Evolutionary conservation across 2,113 vertebrate genomes (phyloP).

Genomic region (Crotophaga sulcirostris): DNA sequence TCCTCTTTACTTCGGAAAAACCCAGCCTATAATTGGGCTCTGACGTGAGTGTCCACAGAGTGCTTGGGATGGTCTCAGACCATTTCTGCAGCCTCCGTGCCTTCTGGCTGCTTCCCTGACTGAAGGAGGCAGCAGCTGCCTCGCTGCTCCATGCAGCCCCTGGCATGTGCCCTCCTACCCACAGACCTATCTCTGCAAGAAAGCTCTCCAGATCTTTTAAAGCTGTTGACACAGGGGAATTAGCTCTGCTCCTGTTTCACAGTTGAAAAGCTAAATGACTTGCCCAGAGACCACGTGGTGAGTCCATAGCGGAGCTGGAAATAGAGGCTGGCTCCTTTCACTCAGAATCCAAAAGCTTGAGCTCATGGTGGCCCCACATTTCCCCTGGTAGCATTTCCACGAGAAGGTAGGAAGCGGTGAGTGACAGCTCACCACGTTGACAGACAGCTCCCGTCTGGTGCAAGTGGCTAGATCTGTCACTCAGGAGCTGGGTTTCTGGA

Average conservation of each 20-base stretch:
- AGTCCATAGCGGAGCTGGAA: constrained; percentile 18
- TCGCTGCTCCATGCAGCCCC: not conserved
- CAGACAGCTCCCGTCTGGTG: constrained; percentile 57
- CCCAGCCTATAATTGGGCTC: constrained; percentile 8
- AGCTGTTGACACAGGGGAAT: not conserved
- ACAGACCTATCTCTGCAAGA: not conserved
- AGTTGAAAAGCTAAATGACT: constrained; percentile 2
- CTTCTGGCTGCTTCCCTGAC: not conserved
- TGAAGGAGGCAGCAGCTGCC: not conserved
- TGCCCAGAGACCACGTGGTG: not conserved
- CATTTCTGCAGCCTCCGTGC: not conserved
- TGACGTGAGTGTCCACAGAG: not conserved
- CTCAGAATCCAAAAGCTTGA: constrained; percentile 18
- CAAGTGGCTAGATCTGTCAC: constrained; percentile 46
- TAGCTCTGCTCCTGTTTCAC: constrained; percentile 6
- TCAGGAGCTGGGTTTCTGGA: constrained; percentile 63
- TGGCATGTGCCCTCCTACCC: not conserved
- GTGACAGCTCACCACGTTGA: constrained; percentile 38
- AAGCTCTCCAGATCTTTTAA: not conserved
- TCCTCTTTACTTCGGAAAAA: constrained; percentile 49
- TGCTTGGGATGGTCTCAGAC: not conserved
- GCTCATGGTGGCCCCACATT: not conserved
- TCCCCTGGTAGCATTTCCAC: not conserved
- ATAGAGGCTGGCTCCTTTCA: constrained; percentile 16
- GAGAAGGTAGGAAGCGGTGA: constrained; percentile 40